These are phyloP conservation scores for Anolis apletophallus DNA, from an alignment of 2,797 vertebrate genomes.

Conservation along the genomic window DNA sequence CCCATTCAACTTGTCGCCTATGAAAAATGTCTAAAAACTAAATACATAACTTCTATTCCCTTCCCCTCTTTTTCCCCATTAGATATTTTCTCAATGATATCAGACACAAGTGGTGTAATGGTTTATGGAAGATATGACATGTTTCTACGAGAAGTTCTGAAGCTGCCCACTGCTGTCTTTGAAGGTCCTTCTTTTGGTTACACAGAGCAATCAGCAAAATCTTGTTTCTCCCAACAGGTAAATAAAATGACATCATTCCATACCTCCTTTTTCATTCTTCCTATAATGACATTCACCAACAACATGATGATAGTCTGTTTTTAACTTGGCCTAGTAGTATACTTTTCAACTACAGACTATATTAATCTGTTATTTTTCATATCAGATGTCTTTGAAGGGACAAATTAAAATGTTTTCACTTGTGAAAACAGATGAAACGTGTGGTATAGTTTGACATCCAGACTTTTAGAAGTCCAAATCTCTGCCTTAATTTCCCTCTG, in stretches of 20 bases:
- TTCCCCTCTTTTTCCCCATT: conserved; percentile 53
- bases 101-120: conserved; percentile 93
- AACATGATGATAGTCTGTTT: neutral
- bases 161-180: conserved; percentile 95
- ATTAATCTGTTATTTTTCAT: neutral
- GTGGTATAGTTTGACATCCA: neutral
- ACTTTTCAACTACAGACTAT: neutral
- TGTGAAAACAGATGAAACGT: no score
- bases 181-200: conserved; percentile 98
- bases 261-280: neutral
- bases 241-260: neutral
- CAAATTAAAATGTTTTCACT: neutral
- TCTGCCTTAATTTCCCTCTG: neutral
- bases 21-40: conserved; percentile 28
- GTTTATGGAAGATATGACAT: conserved; percentile 91
- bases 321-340: neutral
- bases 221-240: conserved; percentile 95
- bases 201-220: conserved; percentile 91
- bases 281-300: neutral
- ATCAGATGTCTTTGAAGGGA: neutral
- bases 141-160: conserved; percentile 93
- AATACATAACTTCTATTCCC: conserved; percentile 6
- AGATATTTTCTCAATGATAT: conserved; percentile 99
- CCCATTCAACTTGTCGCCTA: conserved; percentile 18
- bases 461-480: neutral